A percentile compares a stretch with the other conserved stretches of the same genome.
These are phyloP conservation scores for Poliocrania exsul DNA, from an alignment of 2,797 vertebrate species.

Conservation along the genomic window DNA sequence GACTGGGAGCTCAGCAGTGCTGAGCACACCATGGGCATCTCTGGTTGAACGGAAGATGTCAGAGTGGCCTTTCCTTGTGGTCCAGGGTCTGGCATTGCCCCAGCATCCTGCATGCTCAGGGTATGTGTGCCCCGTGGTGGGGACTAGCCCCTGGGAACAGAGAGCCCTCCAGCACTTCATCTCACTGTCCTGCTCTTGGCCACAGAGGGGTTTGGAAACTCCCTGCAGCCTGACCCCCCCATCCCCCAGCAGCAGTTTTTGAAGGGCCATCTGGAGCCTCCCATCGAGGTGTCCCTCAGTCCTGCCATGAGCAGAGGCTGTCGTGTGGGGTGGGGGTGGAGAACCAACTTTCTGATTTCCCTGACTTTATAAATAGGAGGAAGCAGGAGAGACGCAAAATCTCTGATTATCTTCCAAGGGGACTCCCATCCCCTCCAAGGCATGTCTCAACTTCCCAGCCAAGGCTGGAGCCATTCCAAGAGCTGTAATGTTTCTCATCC, in stretches of 20 bases:
- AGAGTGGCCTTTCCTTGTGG: not conserved
- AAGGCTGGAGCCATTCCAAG: constrained; percentile 32
- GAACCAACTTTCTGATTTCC: not conserved
- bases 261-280: not conserved
- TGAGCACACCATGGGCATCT: not conserved
- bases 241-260: not conserved
- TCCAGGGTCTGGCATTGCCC: not conserved
- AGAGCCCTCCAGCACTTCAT: not conserved
- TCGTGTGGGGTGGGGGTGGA: not conserved
- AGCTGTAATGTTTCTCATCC: not conserved
- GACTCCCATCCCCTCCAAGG: constrained; percentile 60
- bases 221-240: not conserved
- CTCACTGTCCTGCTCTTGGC: not conserved
- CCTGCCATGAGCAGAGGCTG: not conserved
- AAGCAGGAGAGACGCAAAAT: constrained; percentile 40
- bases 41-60: not conserved
- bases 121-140: not conserved
- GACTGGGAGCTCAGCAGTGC: fast-evolving
- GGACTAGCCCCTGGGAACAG: not conserved
- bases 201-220: not conserved
- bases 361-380: constrained; percentile 44
- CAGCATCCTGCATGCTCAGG: not conserved
- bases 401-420: constrained; percentile 59
- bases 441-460: constrained; percentile 52
- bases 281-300: not conserved